Conservation (phyloP, 2,888 invertebrate genomes). For the Tetropium fuscum region DNA sequence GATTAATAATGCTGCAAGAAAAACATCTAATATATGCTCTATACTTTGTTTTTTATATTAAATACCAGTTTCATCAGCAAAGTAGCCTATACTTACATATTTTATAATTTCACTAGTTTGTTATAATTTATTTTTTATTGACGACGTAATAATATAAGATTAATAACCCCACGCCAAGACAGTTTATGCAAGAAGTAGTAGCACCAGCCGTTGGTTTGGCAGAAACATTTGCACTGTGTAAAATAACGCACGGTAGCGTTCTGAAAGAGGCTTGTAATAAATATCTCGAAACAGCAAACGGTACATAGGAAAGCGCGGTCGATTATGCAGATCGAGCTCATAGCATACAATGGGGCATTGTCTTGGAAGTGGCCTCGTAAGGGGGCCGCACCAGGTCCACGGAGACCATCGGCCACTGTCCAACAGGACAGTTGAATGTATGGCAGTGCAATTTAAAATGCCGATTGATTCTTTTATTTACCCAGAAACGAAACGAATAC, state of each 20-base stretch:
- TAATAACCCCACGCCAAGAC: no score
- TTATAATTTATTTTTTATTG: no score
- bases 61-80: no score
- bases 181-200: no score
- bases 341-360: slow-evolving; percentile 39
- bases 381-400: slow-evolving; percentile 22
- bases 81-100: no score
- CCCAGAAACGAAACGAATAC: slow-evolving; percentile 19
- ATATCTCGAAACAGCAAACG: slow-evolving; percentile 32
- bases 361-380: slow-evolving; percentile 25
- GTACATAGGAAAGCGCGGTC: slow-evolving; percentile 27
- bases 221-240: slow-evolving; percentile 20
- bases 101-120: no score
- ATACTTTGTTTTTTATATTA: no score
- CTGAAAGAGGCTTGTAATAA: slow-evolving; percentile 22
- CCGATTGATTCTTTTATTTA: slow-evolving; percentile 34
- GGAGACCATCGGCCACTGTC: slow-evolving; percentile 28
- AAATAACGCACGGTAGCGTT: slow-evolving; percentile 21
- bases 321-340: slow-evolving; percentile 37
- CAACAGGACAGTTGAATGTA: slow-evolving; percentile 24
- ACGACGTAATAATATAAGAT: no score
- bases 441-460: slow-evolving; percentile 25
- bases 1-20: no score
- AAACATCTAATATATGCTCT: no score
- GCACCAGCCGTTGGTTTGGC: neutral